Evolutionary conservation across 2,113 vertebrate genomes (phyloP).

Genomic region (Gila orcuttii): DNA sequence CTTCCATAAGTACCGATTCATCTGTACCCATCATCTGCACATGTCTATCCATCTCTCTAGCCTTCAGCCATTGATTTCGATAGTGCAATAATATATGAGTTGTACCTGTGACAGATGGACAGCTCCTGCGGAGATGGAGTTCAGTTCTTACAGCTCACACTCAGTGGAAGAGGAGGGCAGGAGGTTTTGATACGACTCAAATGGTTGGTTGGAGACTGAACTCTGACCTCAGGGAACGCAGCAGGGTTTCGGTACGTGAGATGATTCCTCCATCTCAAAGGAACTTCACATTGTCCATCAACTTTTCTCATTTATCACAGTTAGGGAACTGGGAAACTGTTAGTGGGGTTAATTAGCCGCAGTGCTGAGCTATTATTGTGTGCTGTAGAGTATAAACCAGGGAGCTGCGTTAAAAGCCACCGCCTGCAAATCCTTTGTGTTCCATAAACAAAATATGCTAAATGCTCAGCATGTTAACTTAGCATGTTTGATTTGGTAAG

Average conservation of each 20-base stretch:
- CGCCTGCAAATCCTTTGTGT: slow-evolving; percentile 14
- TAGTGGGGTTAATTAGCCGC: slow-evolving; percentile 29
- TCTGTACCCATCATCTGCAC: not conserved
- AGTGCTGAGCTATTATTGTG: slow-evolving; percentile 27
- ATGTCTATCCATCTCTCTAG: slow-evolving; percentile 31
- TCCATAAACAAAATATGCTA: slow-evolving; percentile 2
- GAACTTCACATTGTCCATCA: slow-evolving; percentile 17
- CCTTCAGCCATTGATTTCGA: slow-evolving; percentile 40
- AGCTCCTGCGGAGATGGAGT: slow-evolving; percentile 28
- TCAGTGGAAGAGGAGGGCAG: slow-evolving; percentile 19
- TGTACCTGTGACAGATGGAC: slow-evolving; percentile 34
- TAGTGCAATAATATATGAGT: slow-evolving; percentile 34
- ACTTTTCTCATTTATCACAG: slow-evolving; percentile 31
- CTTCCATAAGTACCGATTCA: not conserved
- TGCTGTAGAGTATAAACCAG: slow-evolving; percentile 21
- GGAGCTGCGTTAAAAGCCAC: not conserved
- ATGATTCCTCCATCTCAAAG: slow-evolving; percentile 22
- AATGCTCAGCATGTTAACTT: slow-evolving; percentile 13
- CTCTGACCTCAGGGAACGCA: slow-evolving; percentile 39
- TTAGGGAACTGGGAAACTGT: slow-evolving; percentile 39
- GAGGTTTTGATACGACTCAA: slow-evolving; percentile 38
- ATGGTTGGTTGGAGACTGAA: slow-evolving; percentile 38
- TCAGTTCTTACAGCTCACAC: not conserved
- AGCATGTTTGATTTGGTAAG: slow-evolving; percentile 18
- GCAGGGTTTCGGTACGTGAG: slow-evolving; percentile 39